These are phyloP conservation scores for Neopipo cinnamomea DNA, from an alignment of 2,113 vertebrate genomes.

Conservation along the genomic window DNA sequence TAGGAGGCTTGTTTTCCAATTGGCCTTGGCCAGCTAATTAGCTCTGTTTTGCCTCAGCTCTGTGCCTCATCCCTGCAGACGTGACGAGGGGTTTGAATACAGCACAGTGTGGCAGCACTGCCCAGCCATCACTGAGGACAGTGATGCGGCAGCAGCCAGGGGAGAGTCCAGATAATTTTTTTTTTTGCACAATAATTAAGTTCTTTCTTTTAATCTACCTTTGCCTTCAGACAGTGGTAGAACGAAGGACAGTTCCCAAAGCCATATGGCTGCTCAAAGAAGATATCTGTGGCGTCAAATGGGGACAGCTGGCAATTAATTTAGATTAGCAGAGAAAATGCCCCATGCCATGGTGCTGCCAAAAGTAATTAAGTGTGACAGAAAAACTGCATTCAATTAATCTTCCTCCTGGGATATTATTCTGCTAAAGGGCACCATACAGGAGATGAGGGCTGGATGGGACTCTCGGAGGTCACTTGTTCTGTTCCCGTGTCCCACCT, in stretches of 20 bases:
- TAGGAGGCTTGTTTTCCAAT: neutral
- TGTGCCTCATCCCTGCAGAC: accelerated
- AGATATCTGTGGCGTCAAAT: neutral
- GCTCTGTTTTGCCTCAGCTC: neutral
- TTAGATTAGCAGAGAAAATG: conserved; percentile 10
- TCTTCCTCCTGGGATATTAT: neutral
- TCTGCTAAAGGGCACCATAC: neutral
- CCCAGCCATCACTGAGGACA: neutral
- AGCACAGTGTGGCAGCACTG: accelerated
- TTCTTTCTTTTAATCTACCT: neutral
- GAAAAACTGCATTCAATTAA: neutral
- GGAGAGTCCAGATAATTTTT: neutral
- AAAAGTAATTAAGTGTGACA: neutral
- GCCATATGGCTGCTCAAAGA: neutral
- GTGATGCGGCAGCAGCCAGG: neutral
- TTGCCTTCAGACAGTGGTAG: neutral
- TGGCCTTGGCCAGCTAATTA: neutral
- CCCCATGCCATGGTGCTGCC: neutral
- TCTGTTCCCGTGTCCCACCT: neutral
- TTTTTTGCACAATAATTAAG: neutral
- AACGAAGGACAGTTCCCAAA: neutral
- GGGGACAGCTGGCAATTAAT: neutral
- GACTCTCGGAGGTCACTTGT: accelerated
- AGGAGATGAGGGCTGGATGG: neutral
- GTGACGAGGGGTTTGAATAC: accelerated